phyloP scores from a whole-genome alignment of 2,113 vertebrate species.

The Rissa tridactyla region DNA sequence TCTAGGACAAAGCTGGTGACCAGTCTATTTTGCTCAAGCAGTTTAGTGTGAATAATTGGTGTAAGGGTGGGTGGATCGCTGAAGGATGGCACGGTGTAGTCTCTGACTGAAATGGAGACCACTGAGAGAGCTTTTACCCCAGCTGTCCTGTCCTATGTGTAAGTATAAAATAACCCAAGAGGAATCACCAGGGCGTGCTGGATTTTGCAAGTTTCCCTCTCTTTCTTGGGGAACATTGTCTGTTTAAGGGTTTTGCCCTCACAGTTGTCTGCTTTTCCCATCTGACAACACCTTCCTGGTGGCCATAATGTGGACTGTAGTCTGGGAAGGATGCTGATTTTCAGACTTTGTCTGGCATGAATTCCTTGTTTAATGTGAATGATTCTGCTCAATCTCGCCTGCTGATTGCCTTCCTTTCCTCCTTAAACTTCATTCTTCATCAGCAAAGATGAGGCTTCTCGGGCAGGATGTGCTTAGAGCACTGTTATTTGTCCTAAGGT shows the following conservation, averaged over 20 bases:
- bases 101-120: neutral
- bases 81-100: neutral
- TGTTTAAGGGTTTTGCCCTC: neutral
- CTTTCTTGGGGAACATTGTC: neutral
- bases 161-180: neutral
- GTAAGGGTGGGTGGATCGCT: neutral
- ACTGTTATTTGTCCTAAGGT: neutral
- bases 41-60: neutral
- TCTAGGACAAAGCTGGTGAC: neutral
- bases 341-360: neutral
- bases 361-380: neutral
- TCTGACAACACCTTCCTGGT: neutral
- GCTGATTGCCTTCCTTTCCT: neutral
- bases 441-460: neutral
- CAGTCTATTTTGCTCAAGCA: neutral
- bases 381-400: neutral
- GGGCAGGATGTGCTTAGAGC: neutral
- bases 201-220: neutral
- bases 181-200: neutral
- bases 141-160: neutral
- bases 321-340: neutral
- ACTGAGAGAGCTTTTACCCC: neutral
- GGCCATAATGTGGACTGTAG: neutral
- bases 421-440: neutral
- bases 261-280: neutral